These are phyloP conservation scores for Cataglyphis albicans DNA, from an alignment of 2,888 invertebrate species.

Conservation along the genomic window DNA sequence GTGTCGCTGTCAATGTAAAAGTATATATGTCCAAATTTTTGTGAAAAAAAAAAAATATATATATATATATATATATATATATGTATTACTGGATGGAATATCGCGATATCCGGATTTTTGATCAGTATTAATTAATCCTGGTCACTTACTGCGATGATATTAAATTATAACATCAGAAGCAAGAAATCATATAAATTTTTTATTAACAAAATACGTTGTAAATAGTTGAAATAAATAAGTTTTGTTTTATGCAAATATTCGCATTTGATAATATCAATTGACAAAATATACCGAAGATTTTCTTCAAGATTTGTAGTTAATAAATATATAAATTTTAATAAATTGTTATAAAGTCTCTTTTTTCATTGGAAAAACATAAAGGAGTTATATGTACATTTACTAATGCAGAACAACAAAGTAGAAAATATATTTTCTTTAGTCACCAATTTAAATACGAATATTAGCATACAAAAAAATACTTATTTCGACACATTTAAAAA, in stretches of 20 bases:
- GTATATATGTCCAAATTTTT: not conserved
- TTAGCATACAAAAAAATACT: too few species aligned
- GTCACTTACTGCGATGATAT: not conserved
- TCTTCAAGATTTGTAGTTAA: not conserved
- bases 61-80: too few species aligned
- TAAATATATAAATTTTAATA: not conserved
- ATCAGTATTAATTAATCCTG: not conserved
- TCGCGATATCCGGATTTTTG: not conserved
- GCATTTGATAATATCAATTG: not conserved
- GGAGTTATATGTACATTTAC: too few species aligned
- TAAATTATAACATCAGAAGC: conserved; percentile 2
- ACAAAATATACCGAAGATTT: not conserved
- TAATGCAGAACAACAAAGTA: too few species aligned
- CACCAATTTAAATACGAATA: too few species aligned
- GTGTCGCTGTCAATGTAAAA: not conserved
- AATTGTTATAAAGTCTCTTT: not conserved
- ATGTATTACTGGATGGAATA: not conserved
- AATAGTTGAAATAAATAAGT: not conserved
- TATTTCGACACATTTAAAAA: not conserved
- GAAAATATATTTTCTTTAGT: not conserved
- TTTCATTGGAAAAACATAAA: not conserved
- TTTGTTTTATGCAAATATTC: not conserved
- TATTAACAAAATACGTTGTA: not conserved
- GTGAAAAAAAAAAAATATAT: not conserved
- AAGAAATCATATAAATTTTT: conserved; percentile 1